Conservation (phyloP, 2,888 invertebrate species). For the Physocephala rufipes region DNA sequence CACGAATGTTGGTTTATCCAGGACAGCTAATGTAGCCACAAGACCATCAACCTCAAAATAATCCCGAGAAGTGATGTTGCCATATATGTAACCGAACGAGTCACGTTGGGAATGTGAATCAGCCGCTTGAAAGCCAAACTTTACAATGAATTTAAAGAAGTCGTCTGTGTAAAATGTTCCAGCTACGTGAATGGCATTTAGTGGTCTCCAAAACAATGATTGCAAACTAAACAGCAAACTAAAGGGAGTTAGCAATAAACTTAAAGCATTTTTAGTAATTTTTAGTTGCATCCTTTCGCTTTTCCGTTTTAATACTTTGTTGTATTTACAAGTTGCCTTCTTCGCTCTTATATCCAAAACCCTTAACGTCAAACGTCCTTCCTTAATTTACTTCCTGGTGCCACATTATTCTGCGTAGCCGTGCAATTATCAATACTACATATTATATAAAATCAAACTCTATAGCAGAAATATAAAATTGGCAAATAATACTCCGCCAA, state of each 20-base stretch:
- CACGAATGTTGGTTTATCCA: slow-evolving; percentile 87
- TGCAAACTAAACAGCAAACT: slow-evolving; percentile 34
- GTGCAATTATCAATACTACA: no score
- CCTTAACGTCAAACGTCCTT: no score
- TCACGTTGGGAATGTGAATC: slow-evolving; percentile 84
- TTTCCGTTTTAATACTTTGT: no score
- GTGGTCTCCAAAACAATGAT: slow-evolving; percentile 14
- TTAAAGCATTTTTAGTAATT: neutral
- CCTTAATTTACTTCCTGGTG: no score
- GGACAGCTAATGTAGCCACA: slow-evolving; percentile 85
- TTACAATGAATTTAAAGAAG: slow-evolving; percentile 91
- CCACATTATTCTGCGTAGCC: no score
- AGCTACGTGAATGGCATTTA: slow-evolving; percentile 68
- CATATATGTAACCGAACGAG: slow-evolving; percentile 95
- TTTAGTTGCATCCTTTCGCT: slow-evolving; percentile 1
- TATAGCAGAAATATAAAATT: no score
- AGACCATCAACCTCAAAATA: slow-evolving; percentile 68
- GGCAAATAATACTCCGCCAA: no score
- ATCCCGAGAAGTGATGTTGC: slow-evolving; percentile 84
- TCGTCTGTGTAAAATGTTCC: slow-evolving; percentile 75
- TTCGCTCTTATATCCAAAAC: no score
- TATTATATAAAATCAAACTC: no score
- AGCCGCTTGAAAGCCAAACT: slow-evolving; percentile 97
- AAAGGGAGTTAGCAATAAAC: slow-evolving; percentile 2
- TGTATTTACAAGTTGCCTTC: no score